Conservation (phyloP, 1,140 invertebrate genomes). For the Cyphomyrmex costatus region DNA sequence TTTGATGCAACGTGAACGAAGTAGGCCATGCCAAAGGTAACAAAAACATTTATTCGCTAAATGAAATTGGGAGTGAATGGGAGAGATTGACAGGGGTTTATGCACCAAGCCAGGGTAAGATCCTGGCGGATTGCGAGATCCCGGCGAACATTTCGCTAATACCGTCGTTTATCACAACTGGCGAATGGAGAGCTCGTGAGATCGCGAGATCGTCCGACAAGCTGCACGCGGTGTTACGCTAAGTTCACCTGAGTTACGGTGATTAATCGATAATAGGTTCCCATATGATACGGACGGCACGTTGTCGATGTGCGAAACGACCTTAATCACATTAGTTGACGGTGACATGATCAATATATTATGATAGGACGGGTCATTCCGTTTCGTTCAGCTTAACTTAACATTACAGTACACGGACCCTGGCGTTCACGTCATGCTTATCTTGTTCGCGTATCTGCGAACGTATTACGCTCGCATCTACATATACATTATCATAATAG, state of each 20-base stretch:
- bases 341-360: slow-evolving; percentile 53
- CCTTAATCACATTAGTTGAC: slow-evolving; percentile 52
- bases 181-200: slow-evolving; percentile 34
- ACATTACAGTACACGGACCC: slow-evolving; percentile 19
- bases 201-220: slow-evolving; percentile 54
- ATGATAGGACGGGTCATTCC: slow-evolving; percentile 51
- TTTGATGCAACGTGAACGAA: neutral
- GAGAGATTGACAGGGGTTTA: slow-evolving; percentile 64
- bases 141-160: slow-evolving; percentile 34
- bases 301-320: slow-evolving; percentile 56
- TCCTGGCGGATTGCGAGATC: neutral
- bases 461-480: slow-evolving; percentile 42
- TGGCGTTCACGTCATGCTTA: slow-evolving; percentile 52
- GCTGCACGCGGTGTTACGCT: slow-evolving; percentile 29
- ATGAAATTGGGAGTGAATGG: slow-evolving; percentile 65
- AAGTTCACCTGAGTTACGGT: slow-evolving; percentile 61
- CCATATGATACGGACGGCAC: slow-evolving; percentile 27
- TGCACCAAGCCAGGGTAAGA: slow-evolving; percentile 19
- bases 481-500: slow-evolving; percentile 58
- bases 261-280: slow-evolving; percentile 70
- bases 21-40: neutral
- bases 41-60: slow-evolving; percentile 71
- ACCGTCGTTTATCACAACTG: slow-evolving; percentile 40
- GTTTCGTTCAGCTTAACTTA: slow-evolving; percentile 63
- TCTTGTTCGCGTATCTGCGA: slow-evolving; percentile 48